Percentiles rank a stretch among this genome's conserved stretches.
phyloP scores from a whole-genome alignment of 2,113 vertebrate genomes.

The Hippocampus abdominalis region DNA sequence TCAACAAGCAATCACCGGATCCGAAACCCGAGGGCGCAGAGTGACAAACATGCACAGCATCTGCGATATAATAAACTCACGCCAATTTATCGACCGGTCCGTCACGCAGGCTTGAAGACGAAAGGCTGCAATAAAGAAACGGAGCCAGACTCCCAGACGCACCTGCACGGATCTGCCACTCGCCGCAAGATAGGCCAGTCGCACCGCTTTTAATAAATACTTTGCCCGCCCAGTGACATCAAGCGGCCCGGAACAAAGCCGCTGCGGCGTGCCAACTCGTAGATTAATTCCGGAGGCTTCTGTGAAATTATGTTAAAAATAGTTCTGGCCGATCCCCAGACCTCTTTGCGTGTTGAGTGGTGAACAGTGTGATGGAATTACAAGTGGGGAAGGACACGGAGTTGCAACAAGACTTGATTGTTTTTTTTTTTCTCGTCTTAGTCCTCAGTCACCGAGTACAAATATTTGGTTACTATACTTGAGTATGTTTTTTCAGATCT shows the following conservation, averaged over 20 bases:
- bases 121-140: background rate
- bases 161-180: conserved; percentile 18
- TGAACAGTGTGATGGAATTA: conserved; percentile 36
- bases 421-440: too few relatives aligned
- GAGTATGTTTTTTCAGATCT: too few relatives aligned
- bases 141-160: background rate
- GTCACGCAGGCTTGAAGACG: background rate
- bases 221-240: conserved; percentile 51
- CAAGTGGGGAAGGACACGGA: background rate
- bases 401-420: background rate
- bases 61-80: background rate
- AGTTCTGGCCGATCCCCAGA: conserved; percentile 60
- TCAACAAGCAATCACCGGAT: background rate
- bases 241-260: conserved; percentile 50
- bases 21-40: background rate
- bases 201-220: conserved; percentile 57
- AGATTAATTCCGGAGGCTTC: conserved; percentile 74
- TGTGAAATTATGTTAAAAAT: conserved; percentile 89
- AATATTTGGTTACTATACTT: too few relatives aligned
- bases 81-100: background rate
- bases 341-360: conserved; percentile 31
- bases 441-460: too few relatives aligned
- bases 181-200: conserved; percentile 25
- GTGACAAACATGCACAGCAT: background rate
- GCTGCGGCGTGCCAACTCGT: conserved; percentile 40